phyloP scores from a whole-genome alignment of 2,888 invertebrate genomes.

The Rhagium mordax region DNA sequence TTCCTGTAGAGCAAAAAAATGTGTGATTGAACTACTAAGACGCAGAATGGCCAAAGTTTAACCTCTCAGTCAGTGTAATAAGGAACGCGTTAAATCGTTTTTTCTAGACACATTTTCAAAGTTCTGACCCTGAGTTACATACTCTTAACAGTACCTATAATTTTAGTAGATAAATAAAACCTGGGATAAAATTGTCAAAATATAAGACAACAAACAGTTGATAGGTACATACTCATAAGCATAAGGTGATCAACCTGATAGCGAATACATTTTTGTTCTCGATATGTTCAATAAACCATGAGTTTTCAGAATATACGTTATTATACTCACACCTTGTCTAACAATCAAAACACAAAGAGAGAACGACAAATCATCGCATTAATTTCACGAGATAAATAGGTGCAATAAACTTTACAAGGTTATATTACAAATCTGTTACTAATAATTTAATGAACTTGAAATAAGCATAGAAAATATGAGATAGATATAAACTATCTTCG shows the following conservation, averaged over 20 bases:
- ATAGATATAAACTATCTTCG: no score
- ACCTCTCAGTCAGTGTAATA: no score
- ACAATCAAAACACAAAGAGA: conserved; percentile 4
- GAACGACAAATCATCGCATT: conserved; percentile 13
- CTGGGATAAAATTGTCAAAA: no score
- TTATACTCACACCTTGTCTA: conserved; percentile 6
- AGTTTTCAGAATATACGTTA: not conserved
- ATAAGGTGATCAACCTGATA: not conserved
- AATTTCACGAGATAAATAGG: conserved; percentile 34
- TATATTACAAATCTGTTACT: conserved; percentile 54
- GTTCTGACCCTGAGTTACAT: no score
- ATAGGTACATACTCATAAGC: not conserved
- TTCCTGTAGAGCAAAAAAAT: no score
- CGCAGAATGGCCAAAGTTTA: no score
- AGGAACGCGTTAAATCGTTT: no score
- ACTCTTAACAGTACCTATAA: no score
- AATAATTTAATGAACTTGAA: conserved; percentile 57
- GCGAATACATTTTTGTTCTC: not conserved
- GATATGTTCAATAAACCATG: conserved; percentile 10
- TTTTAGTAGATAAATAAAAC: not conserved
- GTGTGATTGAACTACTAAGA: no score
- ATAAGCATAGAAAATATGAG: conserved; percentile 2
- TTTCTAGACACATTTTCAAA: no score
- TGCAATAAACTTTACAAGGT: conserved; percentile 56
- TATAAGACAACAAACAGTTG: not conserved